These are phyloP conservation scores for Chloebia gouldiae DNA, from an alignment of 2,113 vertebrate genomes.

Conservation along the genomic window DNA sequence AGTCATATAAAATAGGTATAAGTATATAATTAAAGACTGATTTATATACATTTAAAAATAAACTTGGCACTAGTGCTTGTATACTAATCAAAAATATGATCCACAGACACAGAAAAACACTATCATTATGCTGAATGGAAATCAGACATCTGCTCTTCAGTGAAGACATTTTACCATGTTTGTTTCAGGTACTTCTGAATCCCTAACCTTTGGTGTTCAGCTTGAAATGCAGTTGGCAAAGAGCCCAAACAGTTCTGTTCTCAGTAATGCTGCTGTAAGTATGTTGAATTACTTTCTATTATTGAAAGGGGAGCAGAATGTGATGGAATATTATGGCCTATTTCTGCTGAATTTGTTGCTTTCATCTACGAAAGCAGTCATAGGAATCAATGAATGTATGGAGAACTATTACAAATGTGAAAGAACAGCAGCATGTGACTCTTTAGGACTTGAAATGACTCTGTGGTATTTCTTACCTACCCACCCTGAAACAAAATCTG, in stretches of 20 bases:
- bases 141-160: background rate
- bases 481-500: background rate
- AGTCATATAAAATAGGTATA: background rate
- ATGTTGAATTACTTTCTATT: background rate
- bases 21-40: background rate
- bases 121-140: background rate
- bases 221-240: background rate
- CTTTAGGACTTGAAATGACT: background rate
- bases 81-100: background rate
- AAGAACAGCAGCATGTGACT: background rate
- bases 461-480: background rate
- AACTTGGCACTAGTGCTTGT: background rate
- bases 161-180: background rate
- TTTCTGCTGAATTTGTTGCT: background rate
- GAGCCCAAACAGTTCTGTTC: background rate
- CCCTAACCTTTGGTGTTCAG: background rate
- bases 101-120: background rate
- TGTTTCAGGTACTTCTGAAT: background rate
- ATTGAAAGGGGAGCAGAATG: background rate
- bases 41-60: background rate
- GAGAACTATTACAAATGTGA: background rate
- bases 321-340: background rate
- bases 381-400: background rate
- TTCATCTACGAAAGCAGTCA: background rate
- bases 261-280: background rate